Base-by-base conservation (phyloP, 2,113 vertebrate species). In the Siniperca knerii region DNA sequence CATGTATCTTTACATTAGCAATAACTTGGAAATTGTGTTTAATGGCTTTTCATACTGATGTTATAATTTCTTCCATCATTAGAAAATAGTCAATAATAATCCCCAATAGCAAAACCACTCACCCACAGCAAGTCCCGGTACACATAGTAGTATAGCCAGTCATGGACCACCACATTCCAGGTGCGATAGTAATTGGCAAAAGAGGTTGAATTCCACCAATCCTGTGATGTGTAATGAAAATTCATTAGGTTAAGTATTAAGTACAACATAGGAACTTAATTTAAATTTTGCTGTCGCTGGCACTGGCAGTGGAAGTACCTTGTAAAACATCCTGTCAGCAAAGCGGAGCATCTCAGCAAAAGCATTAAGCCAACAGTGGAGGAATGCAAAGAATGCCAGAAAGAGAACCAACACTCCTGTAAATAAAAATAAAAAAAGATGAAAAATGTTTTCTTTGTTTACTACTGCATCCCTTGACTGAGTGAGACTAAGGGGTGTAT, bases 141-240 rank as follows among this genome's bases (percentile, higher is more conserved):
- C 3, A 96, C 82, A 0, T 98, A 98, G 87, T 94, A 95, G 88
- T 96, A 98, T 35, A 98, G 93, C 97, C 97, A 98, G 75, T 98
- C 97, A 2, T 98, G 97, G 15, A 98, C 97, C 48, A 98, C 96
- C 21, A 97, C 95, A 8, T 98, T 98, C 97, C 97, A 98, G 0
- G 96, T 97, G n/a, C 97, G 96, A 87, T 97, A 98, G 89, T 97
- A 98, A 90, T 97, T 97, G 42, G 97, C 95, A 83, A 97, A 98
- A 42, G 97, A 98, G 0, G 96, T 98, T 5, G 97, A 97, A 80
- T 98, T 98, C 97, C 97, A 98, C 97, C 97, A 98, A 85, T 98
- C 97, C 97, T 98, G 87, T 96, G 92, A 84, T 93, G 93, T 12
- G 25, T 1, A 84, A 68, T 66, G 6, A 73, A 81, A 83, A 67